These are phyloP conservation scores for Lepidocolaptes lacrymiger DNA, from an alignment of 2,797 vertebrate genomes.

Conservation along the genomic window DNA sequence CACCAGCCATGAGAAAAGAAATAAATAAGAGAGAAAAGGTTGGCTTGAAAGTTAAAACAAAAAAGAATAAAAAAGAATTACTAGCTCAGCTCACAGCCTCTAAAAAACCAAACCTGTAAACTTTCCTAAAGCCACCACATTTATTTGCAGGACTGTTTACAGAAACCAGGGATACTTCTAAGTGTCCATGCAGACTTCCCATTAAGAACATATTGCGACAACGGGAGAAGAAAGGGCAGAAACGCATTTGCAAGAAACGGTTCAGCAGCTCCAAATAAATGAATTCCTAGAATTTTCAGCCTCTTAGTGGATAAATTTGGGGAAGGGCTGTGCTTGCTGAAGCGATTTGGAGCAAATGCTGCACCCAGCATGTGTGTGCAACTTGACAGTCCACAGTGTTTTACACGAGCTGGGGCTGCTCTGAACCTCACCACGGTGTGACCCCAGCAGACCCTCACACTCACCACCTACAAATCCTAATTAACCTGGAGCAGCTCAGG, in stretches of 20 bases:
- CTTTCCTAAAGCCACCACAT: background rate
- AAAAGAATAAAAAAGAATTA: background rate
- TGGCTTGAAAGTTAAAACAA: background rate
- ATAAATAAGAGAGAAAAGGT: background rate
- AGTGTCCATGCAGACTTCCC: background rate
- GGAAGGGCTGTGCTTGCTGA: background rate
- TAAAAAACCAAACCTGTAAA: background rate
- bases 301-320: background rate
- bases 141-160: background rate
- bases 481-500: background rate
- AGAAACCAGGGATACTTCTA: background rate
- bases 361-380: accelerated
- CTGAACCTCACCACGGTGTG: accelerated
- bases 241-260: background rate
- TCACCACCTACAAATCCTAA: background rate
- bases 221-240: background rate
- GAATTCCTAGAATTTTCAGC: background rate
- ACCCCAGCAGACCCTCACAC: background rate
- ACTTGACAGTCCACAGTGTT: accelerated
- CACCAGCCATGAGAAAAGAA: background rate
- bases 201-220: background rate
- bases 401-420: background rate
- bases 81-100: background rate
- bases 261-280: background rate
- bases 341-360: accelerated